Evolutionary conservation across 2,113 vertebrate species (phyloP), one percentile per base, ranked within the genome.

Genomic region (Lontra canadensis): DNA sequence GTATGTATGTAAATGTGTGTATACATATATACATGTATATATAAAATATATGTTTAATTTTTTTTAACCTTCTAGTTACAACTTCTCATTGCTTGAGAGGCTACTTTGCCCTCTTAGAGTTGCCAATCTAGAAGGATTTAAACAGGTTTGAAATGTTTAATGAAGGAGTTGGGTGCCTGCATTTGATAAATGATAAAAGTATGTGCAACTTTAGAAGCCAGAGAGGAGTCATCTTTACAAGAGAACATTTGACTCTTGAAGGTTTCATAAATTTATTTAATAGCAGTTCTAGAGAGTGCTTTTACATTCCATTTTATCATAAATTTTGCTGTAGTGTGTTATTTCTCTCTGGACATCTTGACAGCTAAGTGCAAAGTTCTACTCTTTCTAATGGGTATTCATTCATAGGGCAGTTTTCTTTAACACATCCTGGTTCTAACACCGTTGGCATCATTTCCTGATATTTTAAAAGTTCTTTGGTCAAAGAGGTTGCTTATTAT

Each of bases 391-490:
- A 55, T 52, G 25, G 17, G 18, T 65, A 76, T 47, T 14, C 6
- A 14, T 17, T 14, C 6, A 14, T 17, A 29, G 52, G 34, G 65
- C 4, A 42, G 2, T 92, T 96, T 93, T 85, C 18, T 49, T 25
- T 52, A 94, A 90, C 6, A 23, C 5, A 36, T 6, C 65, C 4
- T 71, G 55, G 11, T 52, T 4, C 42, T 73, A 61, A 65, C 21
- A 57, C 6, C 17, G 6, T 20, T 92, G 65, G 26, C 39, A 92
- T 84, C 0, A 0, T 87, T 80, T 80, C 31, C 2, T 87, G 52
- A 47, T 91, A 42, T 81, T 94, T 91, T 69, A n/a, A 88, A 97
- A 86, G 7, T 84, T 71, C 59, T 90, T n/a, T 85, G 49, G 59
- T 88, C 78, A 69, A 69, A 63, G 8, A 1, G 36, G 4, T 90